Evolutionary conservation across 1,140 invertebrate genomes (phyloP).

Genomic region (Drosophila tani): DNA sequence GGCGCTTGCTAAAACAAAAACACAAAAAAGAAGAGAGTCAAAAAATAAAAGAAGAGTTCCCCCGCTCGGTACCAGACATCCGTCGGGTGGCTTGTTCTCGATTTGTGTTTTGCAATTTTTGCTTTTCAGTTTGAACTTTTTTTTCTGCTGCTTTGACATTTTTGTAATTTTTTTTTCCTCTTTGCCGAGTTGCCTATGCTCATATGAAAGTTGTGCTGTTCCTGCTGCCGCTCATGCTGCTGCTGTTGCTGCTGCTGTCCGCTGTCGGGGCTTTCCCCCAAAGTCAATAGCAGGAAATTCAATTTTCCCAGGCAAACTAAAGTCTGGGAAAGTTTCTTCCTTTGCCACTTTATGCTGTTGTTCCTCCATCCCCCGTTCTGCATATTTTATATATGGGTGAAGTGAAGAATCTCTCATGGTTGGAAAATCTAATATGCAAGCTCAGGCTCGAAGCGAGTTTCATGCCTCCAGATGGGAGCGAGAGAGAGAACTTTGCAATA

Average conservation of each 20-base stretch:
- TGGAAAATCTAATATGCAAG: slow-evolving; percentile 56
- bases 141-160: slow-evolving; percentile 57
- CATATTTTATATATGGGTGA: slow-evolving; percentile 59
- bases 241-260: slow-evolving; percentile 1
- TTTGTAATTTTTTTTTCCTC: slow-evolving; percentile 36
- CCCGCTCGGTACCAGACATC: slow-evolving; percentile 23
- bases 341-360: slow-evolving; percentile 10
- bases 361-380: slow-evolving; percentile 29
- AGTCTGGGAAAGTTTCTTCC: slow-evolving; percentile 55
- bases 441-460: slow-evolving; percentile 31
- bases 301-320: slow-evolving; percentile 67
- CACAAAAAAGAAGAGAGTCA: slow-evolving; percentile 11
- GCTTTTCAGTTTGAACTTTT: slow-evolving; percentile 31
- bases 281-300: slow-evolving; percentile 69
- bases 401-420: slow-evolving; percentile 39
- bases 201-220: slow-evolving; percentile 49
- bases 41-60: slow-evolving; percentile 26
- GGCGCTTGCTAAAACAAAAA: slow-evolving; percentile 44
- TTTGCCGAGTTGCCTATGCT: slow-evolving; percentile 41
- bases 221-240: slow-evolving; percentile 10
- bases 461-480: slow-evolving; percentile 19
- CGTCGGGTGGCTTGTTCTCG: slow-evolving; percentile 30
- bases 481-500: slow-evolving; percentile 33
- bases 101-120: slow-evolving; percentile 49
- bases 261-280: slow-evolving; percentile 39